Base-by-base conservation (phyloP, 2,888 invertebrate genomes). In the Drosophila pseudotalamancana region DNA sequence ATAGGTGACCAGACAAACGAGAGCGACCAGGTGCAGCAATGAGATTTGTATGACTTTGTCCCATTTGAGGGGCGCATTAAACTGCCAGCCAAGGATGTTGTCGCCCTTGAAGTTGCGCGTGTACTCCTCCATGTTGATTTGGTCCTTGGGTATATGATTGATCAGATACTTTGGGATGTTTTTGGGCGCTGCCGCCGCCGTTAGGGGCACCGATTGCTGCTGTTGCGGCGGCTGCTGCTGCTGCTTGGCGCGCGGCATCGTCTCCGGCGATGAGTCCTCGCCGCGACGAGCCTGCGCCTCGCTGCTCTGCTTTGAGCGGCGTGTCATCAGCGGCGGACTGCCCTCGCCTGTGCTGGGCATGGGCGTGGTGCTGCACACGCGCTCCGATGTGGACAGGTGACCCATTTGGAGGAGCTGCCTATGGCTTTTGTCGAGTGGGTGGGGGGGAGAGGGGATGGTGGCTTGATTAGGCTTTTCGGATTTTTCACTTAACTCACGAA, bases 51-150 rank as follows among this genome's bases (percentile, higher is more conserved):
- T 91, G 12, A 93, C 91, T 79, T 94, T 95, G 40, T 90, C 90
- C 95, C 95, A 95, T 76, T 94, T 93, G n/a, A 95, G 91, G 0
- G 94, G 93, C 2, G 94, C 94, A 35, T 93, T 82, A 60, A 94
- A 94, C 3, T 93, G 92, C 60, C 92, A 75, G 21, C 91, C 90
- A 2, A 91, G 59, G 2, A 90, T 60, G 2, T 76, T 84, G 60
- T 90, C 90, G 19, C 90, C 90, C 50, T 89, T 85, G 40, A 90
- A 90, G 12, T 71, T 84, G 43, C 63, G 72, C 18, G 84, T 85
- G 18, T 90, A 90, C 40, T 83, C 75, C 6, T 90, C 89, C 75
- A 90, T 78, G 50, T 90, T 69, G 37, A 89, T 82, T 29, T 87
- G 72, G 56, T 89, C 78, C 62, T 78, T 86, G 45, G 89, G 88